These are phyloP conservation scores for Oconnorella tubifera DNA, from an alignment of 2,888 invertebrate genomes.

Conservation along the genomic window DNA sequence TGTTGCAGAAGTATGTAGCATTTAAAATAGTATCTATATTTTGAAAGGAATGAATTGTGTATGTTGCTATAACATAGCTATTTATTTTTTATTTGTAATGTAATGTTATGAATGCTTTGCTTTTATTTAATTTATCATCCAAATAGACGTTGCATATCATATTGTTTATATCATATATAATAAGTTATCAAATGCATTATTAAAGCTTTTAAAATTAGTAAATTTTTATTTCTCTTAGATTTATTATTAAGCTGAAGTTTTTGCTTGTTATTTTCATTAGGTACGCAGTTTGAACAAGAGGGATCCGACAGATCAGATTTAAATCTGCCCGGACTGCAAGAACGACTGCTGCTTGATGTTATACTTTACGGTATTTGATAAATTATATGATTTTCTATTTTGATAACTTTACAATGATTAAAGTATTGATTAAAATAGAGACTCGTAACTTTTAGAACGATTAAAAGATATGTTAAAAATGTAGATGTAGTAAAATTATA, in stretches of 20 bases:
- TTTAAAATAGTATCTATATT: too few species aligned
- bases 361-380: constrained; percentile 18
- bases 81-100: too few species aligned
- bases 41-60: too few species aligned
- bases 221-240: constrained; percentile 3
- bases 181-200: neutral
- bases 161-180: too few species aligned
- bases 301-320: constrained; percentile 27
- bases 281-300: constrained; percentile 26
- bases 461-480: too few species aligned
- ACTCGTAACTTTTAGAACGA: too few species aligned
- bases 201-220: neutral
- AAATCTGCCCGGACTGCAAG: constrained; percentile 31
- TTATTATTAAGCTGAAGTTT: neutral
- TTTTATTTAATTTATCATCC: neutral
- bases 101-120: neutral
- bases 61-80: too few species aligned
- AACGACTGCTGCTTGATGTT: constrained; percentile 32
- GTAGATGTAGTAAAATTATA: too few species aligned
- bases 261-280: constrained; percentile 4
- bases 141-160: too few species aligned
- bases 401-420: constrained; percentile 13
- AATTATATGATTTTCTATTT: too few species aligned
- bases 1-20: too few species aligned
- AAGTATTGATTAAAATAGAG: too few species aligned